Evolutionary conservation across 2,888 invertebrate genomes (phyloP).

Genomic region (Drosophila cyrtoloma): DNA sequence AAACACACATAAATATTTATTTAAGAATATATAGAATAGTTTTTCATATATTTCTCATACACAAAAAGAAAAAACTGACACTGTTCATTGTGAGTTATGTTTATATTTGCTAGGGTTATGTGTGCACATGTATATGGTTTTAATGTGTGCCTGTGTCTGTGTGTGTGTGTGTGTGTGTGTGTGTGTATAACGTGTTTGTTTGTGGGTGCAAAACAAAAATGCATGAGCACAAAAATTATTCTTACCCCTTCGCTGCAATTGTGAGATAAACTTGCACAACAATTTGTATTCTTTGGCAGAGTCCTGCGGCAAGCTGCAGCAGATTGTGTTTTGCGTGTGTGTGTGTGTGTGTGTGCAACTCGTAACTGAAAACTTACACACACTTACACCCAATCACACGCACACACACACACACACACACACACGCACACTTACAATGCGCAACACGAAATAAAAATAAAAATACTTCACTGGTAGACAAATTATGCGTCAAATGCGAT

Average conservation of each 20-base stretch:
- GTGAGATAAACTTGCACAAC: constrained; percentile 54
- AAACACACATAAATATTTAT: constrained; percentile 17
- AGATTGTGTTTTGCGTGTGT: neutral
- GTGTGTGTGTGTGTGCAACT: constrained; percentile 5
- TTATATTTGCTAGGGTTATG: constrained; percentile 2
- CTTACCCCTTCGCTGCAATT: constrained; percentile 43
- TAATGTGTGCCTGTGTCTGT: neutral
- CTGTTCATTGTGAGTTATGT: constrained; percentile 43
- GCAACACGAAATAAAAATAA: constrained; percentile 7
- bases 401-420: neutral
- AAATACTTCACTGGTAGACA: constrained; percentile 52
- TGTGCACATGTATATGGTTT: neutral
- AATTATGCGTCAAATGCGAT: constrained; percentile 73
- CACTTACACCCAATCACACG: constrained; percentile 9
- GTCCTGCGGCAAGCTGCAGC: constrained; percentile 53
- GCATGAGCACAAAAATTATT: constrained; percentile 30
- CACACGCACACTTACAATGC: constrained; percentile 1
- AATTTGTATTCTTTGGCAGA: constrained; percentile 53
- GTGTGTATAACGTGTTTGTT: neutral
- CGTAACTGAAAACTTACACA: constrained; percentile 20
- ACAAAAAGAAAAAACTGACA: constrained; percentile 4
- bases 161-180: neutral
- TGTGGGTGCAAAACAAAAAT: constrained; percentile 27
- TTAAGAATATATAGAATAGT: constrained; percentile 1
- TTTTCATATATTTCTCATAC: constrained; percentile 42